These are phyloP conservation scores for Crotalus tigris DNA, from an alignment of 2,113 vertebrate genomes.

Conservation along the genomic window DNA sequence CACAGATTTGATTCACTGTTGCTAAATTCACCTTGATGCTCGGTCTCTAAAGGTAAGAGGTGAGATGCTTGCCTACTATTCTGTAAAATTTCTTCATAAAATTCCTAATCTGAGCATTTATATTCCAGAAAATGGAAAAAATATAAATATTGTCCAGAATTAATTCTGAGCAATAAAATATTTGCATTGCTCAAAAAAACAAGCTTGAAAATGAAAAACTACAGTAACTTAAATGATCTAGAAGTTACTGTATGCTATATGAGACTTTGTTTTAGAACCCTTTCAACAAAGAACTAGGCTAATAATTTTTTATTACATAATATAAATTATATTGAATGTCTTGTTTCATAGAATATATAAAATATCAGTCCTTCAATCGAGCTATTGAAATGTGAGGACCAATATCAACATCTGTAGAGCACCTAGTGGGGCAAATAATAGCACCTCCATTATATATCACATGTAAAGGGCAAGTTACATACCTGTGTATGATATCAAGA, in stretches of 20 bases:
- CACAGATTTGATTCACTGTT: neutral
- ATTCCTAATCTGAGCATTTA: neutral
- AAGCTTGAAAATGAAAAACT: neutral
- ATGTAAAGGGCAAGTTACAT: neutral
- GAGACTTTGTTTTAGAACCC: slow-evolving; percentile 2
- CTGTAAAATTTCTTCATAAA: neutral
- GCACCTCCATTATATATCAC: neutral
- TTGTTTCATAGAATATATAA: neutral
- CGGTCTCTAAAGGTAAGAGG: neutral
- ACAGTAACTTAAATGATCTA: neutral
- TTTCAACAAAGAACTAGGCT: neutral
- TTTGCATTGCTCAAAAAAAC: accelerated
- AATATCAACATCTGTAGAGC: neutral
- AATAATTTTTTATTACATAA: slow-evolving; percentile 28
- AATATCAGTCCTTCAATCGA: slow-evolving; percentile 14
- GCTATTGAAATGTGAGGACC: neutral
- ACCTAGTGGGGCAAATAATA: neutral
- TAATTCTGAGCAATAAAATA: neutral
- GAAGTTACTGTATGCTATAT: neutral
- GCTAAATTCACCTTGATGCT: neutral
- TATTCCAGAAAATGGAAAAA: neutral
- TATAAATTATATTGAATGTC: slow-evolving; percentile 20
- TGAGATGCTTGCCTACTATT: neutral
- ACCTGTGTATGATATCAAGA: neutral
- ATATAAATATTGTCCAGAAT: neutral